Conservation (phyloP, 2,888 invertebrate genomes). For the Amiota communis region DNA sequence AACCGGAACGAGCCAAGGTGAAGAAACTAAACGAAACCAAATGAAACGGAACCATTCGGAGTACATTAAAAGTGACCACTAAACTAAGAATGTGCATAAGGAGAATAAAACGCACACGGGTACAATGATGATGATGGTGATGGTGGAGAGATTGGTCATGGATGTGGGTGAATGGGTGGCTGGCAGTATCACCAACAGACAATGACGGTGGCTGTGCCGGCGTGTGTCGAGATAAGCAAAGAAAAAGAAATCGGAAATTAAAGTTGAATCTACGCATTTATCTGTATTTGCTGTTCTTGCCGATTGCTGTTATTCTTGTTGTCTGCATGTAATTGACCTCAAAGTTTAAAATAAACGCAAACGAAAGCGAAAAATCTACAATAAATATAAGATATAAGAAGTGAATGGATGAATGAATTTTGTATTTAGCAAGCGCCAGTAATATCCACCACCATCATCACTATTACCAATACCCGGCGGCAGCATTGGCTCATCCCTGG, state of each 20-base stretch:
- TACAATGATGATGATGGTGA: neutral
- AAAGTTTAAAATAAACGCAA: constrained; percentile 30
- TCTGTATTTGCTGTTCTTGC: constrained; percentile 22
- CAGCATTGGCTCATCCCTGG: neutral
- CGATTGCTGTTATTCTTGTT: constrained; percentile 10
- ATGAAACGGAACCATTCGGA: neutral
- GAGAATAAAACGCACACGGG: neutral
- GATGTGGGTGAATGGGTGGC: constrained; percentile 26
- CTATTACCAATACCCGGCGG: constrained; percentile 2
- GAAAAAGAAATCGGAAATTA: constrained; percentile 62
- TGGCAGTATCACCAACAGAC: constrained; percentile 39
- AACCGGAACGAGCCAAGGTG: constrained; percentile 11
- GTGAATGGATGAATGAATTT: neutral
- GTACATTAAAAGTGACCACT: constrained; percentile 26
- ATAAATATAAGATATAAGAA: neutral
- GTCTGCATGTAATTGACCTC: constrained; percentile 29
- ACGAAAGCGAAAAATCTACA: constrained; percentile 6
- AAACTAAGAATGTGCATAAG: constrained; percentile 3
- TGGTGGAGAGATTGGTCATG: neutral
- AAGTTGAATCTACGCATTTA: constrained; percentile 53
- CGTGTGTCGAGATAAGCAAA: constrained; percentile 56
- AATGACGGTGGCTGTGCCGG: constrained; percentile 5
- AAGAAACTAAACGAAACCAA: neutral
- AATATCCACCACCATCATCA: constrained; percentile 17
- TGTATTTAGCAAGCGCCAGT: constrained; percentile 1